A percentile compares a stretch with the other conserved stretches of the same genome.
phyloP scores from a whole-genome alignment of 2,888 invertebrate species.

The Mesorhabditis sp. region DNA sequence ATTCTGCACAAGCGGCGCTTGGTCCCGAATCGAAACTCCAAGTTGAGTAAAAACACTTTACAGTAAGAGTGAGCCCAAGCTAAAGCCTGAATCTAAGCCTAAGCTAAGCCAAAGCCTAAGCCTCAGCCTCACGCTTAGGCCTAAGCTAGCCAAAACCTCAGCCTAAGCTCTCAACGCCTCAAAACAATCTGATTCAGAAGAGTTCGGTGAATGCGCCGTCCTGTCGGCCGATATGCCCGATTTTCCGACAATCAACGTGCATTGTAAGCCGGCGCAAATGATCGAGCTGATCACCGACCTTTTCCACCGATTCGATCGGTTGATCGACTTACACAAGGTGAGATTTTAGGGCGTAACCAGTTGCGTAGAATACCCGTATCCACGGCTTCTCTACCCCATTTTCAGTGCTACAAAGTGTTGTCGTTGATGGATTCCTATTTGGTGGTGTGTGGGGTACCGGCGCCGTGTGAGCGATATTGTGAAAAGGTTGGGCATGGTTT shows the following conservation, averaged over 20 bases:
- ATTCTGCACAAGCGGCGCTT: too few relatives aligned
- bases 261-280: slow-evolving; percentile 50
- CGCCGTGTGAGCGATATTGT: slow-evolving; percentile 50
- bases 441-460: slow-evolving; percentile 59
- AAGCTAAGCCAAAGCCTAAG: too few relatives aligned
- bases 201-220: slow-evolving; percentile 53
- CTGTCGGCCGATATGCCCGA: slow-evolving; percentile 60
- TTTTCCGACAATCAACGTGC: slow-evolving; percentile 58
- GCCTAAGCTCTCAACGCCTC: not conserved
- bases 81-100: too few relatives aligned
- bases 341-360: slow-evolving; percentile 5
- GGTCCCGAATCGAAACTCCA: too few relatives aligned
- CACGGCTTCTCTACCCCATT: not conserved
- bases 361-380: not conserved
- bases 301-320: slow-evolving; percentile 55
- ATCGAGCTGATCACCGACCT: slow-evolving; percentile 59
- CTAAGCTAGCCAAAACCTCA: too few relatives aligned
- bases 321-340: slow-evolving; percentile 36
- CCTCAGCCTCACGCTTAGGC: too few relatives aligned
- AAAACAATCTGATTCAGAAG: slow-evolving; percentile 32
- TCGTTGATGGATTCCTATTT: slow-evolving; percentile 58
- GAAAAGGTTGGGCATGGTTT: slow-evolving; percentile 20
- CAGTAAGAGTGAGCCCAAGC: too few relatives aligned
- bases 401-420: slow-evolving; percentile 46
- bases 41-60: too few relatives aligned